Evolutionary conservation across 2,888 invertebrate genomes (phyloP).

Genomic region (Cryptosula pallasiana): DNA sequence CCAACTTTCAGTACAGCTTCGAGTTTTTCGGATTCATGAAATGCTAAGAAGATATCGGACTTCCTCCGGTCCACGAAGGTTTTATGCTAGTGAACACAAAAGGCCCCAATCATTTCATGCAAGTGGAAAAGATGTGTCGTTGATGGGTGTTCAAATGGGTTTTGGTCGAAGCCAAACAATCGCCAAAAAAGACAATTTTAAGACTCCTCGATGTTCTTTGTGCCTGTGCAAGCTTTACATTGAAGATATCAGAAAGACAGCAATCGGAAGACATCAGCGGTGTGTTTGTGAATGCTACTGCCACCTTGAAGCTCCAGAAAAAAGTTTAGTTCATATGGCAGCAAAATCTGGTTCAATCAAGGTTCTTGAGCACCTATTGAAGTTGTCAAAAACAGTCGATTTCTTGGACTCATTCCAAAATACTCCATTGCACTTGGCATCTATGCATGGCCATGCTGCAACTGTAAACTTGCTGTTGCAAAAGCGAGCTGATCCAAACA

Average conservation of each 20-base stretch:
- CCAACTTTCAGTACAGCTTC: background rate
- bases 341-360: background rate
- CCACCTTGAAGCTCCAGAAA: background rate
- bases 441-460: constrained; percentile 14
- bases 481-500: background rate
- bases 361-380: background rate
- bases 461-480: background rate
- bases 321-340: background rate
- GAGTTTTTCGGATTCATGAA: background rate
- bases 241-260: too few relatives aligned
- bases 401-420: background rate
- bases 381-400: background rate
- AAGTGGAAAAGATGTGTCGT: background rate
- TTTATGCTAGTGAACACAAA: background rate
- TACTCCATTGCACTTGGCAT: constrained; percentile 1
- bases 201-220: background rate
- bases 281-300: constrained; percentile 20
- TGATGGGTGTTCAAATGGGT: background rate
- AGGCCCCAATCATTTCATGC: background rate
- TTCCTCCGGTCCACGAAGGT: background rate
- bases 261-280: background rate
- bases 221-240: background rate
- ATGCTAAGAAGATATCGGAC: background rate
- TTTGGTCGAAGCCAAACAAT: background rate
- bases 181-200: background rate